Percentiles rank a stretch among this genome's conserved stretches.
phyloP scores from a whole-genome alignment of 2,113 vertebrate genomes.

The Tetraodon nigroviridis region DNA sequence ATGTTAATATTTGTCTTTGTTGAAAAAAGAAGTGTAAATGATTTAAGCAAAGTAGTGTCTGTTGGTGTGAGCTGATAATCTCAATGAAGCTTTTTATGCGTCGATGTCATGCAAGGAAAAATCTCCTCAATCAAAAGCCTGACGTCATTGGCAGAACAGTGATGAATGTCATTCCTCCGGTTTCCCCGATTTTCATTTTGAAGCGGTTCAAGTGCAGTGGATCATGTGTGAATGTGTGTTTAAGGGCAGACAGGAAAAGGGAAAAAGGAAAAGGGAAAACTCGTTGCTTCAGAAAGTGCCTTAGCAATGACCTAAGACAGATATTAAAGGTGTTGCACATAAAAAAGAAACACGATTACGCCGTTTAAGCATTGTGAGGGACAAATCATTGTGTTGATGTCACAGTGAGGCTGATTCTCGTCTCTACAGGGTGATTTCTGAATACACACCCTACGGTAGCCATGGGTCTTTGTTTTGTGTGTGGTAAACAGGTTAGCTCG shows the following conservation, averaged over 20 bases:
- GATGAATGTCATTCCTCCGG: neutral
- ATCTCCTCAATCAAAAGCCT: slow-evolving; percentile 1
- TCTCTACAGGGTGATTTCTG: slow-evolving; percentile 1
- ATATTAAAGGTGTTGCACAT: slow-evolving; percentile 8
- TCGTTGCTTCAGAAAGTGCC: slow-evolving; percentile 45
- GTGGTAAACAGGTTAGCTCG: neutral
- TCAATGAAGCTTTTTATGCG: neutral
- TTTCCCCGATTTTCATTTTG: too few species aligned
- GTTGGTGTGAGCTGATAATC: neutral
- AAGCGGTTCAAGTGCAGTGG: slow-evolving; percentile 8
- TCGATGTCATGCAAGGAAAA: slow-evolving; percentile 1
- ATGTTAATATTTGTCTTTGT: slow-evolving; percentile 12
- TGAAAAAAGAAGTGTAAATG: neutral
- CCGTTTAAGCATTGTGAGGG: neutral
- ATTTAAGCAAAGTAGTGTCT: slow-evolving; percentile 11
- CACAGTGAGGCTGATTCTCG: slow-evolving; percentile 2
- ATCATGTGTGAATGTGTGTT: slow-evolving; percentile 12
- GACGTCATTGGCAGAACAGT: neutral
- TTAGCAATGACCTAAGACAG: slow-evolving; percentile 39
- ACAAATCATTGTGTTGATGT: neutral
- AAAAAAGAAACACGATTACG: neutral
- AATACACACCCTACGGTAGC: neutral
- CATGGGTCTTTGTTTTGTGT: neutral
- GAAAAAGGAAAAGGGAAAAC: neutral
- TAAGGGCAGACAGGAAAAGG: slow-evolving; percentile 2